Conservation (phyloP, 2,888 invertebrate genomes). For the Ecliptopera silaceata region DNA sequence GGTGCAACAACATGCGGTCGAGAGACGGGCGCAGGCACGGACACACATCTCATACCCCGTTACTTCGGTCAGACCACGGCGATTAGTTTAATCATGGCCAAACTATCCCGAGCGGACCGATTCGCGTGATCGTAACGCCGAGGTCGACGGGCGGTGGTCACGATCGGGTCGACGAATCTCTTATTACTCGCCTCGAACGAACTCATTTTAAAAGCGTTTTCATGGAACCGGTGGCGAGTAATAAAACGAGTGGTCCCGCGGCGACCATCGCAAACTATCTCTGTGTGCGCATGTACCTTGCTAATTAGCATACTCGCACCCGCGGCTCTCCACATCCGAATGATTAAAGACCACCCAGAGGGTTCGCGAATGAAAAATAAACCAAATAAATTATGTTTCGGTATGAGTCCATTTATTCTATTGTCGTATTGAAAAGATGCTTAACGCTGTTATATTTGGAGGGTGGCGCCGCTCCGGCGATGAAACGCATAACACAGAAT, state of each 20-base stretch:
- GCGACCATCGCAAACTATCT: conserved; percentile 45
- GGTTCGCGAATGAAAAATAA: conserved; percentile 39
- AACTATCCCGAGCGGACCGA: conserved; percentile 23
- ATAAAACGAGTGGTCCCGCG: conserved; percentile 43
- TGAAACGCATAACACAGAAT: conserved; percentile 64
- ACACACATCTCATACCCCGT: conserved; percentile 28
- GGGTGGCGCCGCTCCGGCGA: conserved; percentile 38
- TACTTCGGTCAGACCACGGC: conserved; percentile 16
- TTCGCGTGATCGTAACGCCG: conserved; percentile 29
- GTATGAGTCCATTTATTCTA: conserved; percentile 39
- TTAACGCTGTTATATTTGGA: conserved; percentile 51
- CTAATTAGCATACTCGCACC: conserved; percentile 57
- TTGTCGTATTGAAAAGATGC: conserved; percentile 58
- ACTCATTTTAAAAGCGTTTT: conserved; percentile 41
- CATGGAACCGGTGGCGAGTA: conserved; percentile 36
- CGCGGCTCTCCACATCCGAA: conserved; percentile 44
- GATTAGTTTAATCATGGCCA: conserved; percentile 28
- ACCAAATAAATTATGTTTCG: conserved; percentile 42
- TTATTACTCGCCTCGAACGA: conserved; percentile 14
- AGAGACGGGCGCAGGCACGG: conserved; percentile 39
- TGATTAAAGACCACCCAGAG: conserved; percentile 46
- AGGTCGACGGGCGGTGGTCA: conserved; percentile 32
- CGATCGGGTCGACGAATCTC: conserved; percentile 29
- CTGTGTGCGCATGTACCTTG: conserved; percentile 47
- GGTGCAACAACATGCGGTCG: conserved; percentile 56